phyloP scores from a whole-genome alignment of 2,113 vertebrate genomes.

The Ictalurus punctatus region DNA sequence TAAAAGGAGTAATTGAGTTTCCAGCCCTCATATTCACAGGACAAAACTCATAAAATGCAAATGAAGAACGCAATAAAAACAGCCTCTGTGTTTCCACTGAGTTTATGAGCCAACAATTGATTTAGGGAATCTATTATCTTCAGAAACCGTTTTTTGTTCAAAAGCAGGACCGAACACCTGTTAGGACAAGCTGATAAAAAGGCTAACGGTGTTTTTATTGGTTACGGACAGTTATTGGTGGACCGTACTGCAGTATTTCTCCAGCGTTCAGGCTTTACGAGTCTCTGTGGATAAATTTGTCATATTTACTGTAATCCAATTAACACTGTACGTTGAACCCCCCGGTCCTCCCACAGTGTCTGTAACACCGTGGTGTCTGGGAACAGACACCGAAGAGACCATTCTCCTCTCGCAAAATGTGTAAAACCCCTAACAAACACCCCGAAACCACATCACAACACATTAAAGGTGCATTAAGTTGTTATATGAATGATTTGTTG shows the following conservation, averaged over 20 bases:
- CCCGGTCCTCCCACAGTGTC: background rate
- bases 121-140: background rate
- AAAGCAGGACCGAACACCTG: background rate
- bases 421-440: background rate
- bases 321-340: background rate
- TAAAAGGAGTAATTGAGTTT: conserved; percentile 10
- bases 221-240: background rate
- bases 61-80: conserved; percentile 30
- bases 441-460: background rate
- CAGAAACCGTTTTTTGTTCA: background rate
- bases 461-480: too few relatives aligned
- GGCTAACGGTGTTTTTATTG: background rate
- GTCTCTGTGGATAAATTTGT: conserved; percentile 6
- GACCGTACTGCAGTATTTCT: too few relatives aligned
- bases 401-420: background rate
- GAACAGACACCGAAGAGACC: background rate
- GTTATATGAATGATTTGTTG: too few relatives aligned
- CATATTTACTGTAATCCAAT: conserved; percentile 10
- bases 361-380: background rate
- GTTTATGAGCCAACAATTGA: conserved; percentile 22
- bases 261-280: background rate
- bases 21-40: background rate
- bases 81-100: background rate
- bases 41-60: conserved; percentile 29
- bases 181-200: background rate